Evolutionary conservation across 2,797 vertebrate genomes (phyloP), one percentile per base, ranked within the genome.

Genomic region (Sebastes iracundus): DNA sequence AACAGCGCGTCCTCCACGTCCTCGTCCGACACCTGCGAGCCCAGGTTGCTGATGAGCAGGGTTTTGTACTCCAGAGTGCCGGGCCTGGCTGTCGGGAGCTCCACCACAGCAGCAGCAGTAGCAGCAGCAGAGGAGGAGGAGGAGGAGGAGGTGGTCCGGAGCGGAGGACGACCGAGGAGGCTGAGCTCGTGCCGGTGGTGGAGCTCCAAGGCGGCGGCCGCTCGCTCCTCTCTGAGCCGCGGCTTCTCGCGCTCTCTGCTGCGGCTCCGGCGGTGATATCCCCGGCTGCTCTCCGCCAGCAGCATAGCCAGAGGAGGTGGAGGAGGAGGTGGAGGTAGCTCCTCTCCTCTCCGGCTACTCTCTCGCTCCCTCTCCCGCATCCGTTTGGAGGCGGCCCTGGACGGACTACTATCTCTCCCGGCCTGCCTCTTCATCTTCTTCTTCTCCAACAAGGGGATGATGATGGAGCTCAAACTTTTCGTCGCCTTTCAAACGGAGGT

Each of bases 1-100:
- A 99, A 99, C 30, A 99, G 96, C 23, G 97, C 96, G 88, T 99
- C 98, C 94, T 99, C 98, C 68, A 98, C 96, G 87, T 98, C 96
- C 92, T 99, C 97, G 87, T 98, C 97, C 1, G 97, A 96, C 27
- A 99, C 95, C 92, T 97, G 97, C 3, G 98, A 97, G 84, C 97
- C 97, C 62, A 99, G 94, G 94, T 98, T 99, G 90, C 97, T 98
- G 86, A 99, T 97, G 70, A 99, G 96, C 79, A 99, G 94, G 5
- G 98, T 99, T 87, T 99, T 99, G 91, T 99, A 99, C 88, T 99
- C 98, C 82, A 96, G 83, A 5, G 96, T 90, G 27, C 95, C 86
- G 63, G 94, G 80, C 85, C 96, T 49, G 60, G 88, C 70, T 4
- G 91, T 76, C 1, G 90, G 91, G 0, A 91, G 85, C 79, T 92